phyloP scores from a whole-genome alignment of 2,888 invertebrate genomes.

The Hesperia comma region DNA sequence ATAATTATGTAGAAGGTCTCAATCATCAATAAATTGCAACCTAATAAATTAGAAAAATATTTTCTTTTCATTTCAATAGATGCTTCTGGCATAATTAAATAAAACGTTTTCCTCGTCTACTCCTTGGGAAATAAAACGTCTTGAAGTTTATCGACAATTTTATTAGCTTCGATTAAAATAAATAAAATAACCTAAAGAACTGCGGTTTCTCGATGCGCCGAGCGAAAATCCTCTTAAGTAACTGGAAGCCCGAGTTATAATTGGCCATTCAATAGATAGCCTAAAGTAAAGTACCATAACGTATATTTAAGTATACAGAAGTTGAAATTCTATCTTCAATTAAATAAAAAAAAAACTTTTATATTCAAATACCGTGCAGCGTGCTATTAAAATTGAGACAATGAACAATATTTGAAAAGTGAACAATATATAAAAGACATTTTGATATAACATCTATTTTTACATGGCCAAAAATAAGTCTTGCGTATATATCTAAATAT shows the following conservation, averaged over 20 bases:
- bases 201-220: constrained; percentile 46
- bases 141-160: constrained; percentile 9
- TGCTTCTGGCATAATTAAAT: background rate
- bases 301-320: background rate
- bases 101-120: background rate
- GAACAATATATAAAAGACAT: too few species aligned
- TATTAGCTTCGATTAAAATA: constrained; percentile 50
- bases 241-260: constrained; percentile 48
- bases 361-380: too few species aligned
- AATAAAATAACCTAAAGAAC: constrained; percentile 47
- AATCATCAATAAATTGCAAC: too few species aligned
- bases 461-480: too few species aligned
- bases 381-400: too few species aligned
- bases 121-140: constrained; percentile 8
- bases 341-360: too few species aligned
- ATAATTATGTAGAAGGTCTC: too few species aligned
- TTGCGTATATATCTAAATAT: too few species aligned
- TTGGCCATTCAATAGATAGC: constrained; percentile 42
- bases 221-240: constrained; percentile 51
- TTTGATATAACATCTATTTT: too few species aligned
- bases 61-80: background rate
- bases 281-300: too few species aligned
- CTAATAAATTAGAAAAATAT: background rate
- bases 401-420: too few species aligned
- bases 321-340: too few species aligned